phyloP scores from a whole-genome alignment of 2,797 vertebrate species.

The Thunnus albacares region DNA sequence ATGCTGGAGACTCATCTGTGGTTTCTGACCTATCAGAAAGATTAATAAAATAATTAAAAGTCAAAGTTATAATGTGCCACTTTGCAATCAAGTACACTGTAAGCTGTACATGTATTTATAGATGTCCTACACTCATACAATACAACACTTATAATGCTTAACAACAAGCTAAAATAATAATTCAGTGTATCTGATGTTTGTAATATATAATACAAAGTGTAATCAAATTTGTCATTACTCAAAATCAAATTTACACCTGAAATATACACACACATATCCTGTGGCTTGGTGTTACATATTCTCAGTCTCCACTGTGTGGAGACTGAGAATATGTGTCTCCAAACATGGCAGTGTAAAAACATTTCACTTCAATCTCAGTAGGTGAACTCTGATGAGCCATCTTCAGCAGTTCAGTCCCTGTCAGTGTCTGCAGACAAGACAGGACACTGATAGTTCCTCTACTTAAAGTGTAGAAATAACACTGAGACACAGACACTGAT shows the following conservation, averaged over 20 bases:
- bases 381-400: neutral
- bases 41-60: neutral
- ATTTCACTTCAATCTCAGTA: constrained; percentile 33
- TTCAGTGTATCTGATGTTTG: too few species aligned
- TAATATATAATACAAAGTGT: too few species aligned
- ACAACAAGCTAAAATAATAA: too few species aligned
- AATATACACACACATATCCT: too few species aligned
- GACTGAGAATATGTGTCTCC: neutral
- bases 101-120: too few species aligned
- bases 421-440: constrained; percentile 33
- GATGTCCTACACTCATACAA: too few species aligned
- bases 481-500: neutral
- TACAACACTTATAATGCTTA: too few species aligned
- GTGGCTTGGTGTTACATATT: too few species aligned
- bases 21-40: constrained; percentile 7
- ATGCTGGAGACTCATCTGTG: neutral
- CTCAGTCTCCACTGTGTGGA: neutral
- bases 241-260: too few species aligned
- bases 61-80: too few species aligned
- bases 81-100: too few species aligned
- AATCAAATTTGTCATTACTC: too few species aligned
- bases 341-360: neutral
- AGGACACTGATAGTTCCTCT: rapidly evolving
- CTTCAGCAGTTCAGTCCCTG: constrained; percentile 38
- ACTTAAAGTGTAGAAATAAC: constrained; percentile 35